Percentiles rank a stretch among this genome's conserved stretches.
Evolutionary conservation across 1,140 invertebrate genomes (phyloP).

Genomic region (Leptopilina boulardi): DNA sequence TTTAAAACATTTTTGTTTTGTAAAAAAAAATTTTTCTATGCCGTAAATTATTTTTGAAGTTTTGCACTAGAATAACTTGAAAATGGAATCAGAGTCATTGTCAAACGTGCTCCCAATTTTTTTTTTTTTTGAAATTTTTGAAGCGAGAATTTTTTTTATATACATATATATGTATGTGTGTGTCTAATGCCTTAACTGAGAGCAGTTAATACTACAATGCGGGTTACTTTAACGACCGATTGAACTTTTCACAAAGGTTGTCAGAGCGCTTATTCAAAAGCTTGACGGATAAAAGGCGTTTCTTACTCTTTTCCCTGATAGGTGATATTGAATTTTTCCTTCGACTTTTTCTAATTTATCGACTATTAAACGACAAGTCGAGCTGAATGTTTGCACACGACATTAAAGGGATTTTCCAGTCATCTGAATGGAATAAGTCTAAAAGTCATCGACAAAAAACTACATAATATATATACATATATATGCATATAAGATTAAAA

Average conservation of each 20-base stretch:
- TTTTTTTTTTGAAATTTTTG: slow-evolving; percentile 24
- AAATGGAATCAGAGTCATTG: background rate
- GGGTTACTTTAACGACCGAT: slow-evolving; percentile 31
- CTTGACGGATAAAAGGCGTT: slow-evolving; percentile 27
- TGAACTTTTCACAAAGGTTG: slow-evolving; percentile 30
- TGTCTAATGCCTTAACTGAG: slow-evolving; percentile 26
- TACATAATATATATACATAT: too few relatives aligned
- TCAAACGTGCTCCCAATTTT: background rate
- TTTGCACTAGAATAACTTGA: background rate
- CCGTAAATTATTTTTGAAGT: background rate
- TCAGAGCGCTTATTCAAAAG: slow-evolving; percentile 31
- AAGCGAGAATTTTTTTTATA: background rate
- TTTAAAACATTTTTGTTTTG: background rate
- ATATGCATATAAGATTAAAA: background rate
- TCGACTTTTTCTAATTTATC: slow-evolving; percentile 30
- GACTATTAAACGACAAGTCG: slow-evolving; percentile 29
- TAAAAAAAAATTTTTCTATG: background rate
- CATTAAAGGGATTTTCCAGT: slow-evolving; percentile 18
- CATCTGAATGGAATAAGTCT: slow-evolving; percentile 4
- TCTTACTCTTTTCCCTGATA: slow-evolving; percentile 27
- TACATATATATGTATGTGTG: background rate
- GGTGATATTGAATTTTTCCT: slow-evolving; percentile 26
- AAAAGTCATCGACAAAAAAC: background rate
- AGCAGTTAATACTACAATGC: slow-evolving; percentile 31
- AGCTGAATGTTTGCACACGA: slow-evolving; percentile 7